Evolutionary conservation across 64 coral and sea anemone species (phyloP), one percentile per base, ranked within the genome.

Genomic region (Stichodactyla helianthus): DNA sequence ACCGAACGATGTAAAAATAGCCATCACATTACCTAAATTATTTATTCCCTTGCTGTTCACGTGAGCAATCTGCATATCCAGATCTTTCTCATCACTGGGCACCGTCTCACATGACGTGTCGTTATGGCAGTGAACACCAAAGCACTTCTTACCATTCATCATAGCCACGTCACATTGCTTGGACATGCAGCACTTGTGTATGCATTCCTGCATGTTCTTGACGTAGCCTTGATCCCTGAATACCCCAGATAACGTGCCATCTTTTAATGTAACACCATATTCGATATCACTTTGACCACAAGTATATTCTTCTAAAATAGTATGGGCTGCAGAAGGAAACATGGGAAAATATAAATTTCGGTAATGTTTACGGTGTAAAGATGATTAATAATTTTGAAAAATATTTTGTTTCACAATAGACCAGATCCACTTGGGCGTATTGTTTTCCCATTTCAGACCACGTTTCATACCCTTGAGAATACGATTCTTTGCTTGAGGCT

Each of bases 161-260:
- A 99, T 93, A 35, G 97, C 97, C 14, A 99, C 93, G 88, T 99
- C 93, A 70, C 97, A 99, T 57, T 93, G 86, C 28, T 93, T 95
- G 8, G 87, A 79, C 57, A 87, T 87, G 44, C 97, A 99, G 77
- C 97, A 99, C n/a, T 93, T 65, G 82, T 99, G 97, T 53, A 94
- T 89, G 44, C 97, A 99, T 86, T 99, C 97, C 27, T 99, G 97
- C 84, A 99, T 95, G 56, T 99, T 99, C 74, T 95, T 99, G 7
- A 92, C 90, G 0, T 86, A 54, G 0, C 97, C 97, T 18, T 88
- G 90, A 17, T 94, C 88, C 64, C 86, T 90, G 83, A 99, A 95
- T 15, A 92, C 58, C 0, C 97, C 97, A 0, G 97, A 93, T 59
- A 95, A 86, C 18, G 88, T 92, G 11, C 97, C 97, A 10, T 91